A percentile compares a stretch with the other conserved stretches of the same genome.
Conservation (phyloP, 2,113 vertebrate species). For the Pongo abelii region DNA sequence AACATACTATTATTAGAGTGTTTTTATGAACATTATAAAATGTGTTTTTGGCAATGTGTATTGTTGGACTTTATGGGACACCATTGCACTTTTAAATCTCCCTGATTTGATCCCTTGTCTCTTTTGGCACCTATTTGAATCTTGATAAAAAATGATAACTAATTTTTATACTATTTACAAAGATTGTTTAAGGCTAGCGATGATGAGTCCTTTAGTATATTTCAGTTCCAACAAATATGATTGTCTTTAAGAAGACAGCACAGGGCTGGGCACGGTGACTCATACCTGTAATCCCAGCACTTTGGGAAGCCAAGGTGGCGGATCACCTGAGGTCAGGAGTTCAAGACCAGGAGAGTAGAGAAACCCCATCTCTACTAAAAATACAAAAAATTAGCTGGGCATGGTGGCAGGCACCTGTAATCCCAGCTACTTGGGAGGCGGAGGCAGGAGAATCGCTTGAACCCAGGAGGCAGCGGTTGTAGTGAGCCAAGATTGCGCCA, state of each 20-base stretch:
- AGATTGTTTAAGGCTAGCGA: conserved; percentile 1
- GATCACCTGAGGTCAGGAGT: no score
- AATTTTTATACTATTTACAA: conserved; percentile 16
- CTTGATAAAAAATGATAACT: background rate
- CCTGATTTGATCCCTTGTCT: background rate
- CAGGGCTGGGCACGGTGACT: no score
- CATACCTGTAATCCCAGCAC: no score
- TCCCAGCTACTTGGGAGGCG: no score
- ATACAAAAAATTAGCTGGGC: no score
- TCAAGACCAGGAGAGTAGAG: no score
- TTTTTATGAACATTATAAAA: background rate
- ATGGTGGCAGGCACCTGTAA: no score
- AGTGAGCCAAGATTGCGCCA: no score
- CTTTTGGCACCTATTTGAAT: background rate
- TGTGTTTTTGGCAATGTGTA: background rate
- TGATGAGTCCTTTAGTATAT: background rate
- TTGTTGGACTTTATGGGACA: background rate
- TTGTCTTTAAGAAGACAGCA: conserved; percentile 20
- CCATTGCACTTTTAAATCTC: background rate
- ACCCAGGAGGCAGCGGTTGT: no score
- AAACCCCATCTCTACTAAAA: no score
- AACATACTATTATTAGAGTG: background rate
- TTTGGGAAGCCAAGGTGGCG: no score
- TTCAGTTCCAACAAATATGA: conserved; percentile 30
- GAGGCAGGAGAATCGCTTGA: no score